Base-by-base conservation (phyloP, 2,113 vertebrate genomes). In the Apistogramma diplotaenia region DNA sequence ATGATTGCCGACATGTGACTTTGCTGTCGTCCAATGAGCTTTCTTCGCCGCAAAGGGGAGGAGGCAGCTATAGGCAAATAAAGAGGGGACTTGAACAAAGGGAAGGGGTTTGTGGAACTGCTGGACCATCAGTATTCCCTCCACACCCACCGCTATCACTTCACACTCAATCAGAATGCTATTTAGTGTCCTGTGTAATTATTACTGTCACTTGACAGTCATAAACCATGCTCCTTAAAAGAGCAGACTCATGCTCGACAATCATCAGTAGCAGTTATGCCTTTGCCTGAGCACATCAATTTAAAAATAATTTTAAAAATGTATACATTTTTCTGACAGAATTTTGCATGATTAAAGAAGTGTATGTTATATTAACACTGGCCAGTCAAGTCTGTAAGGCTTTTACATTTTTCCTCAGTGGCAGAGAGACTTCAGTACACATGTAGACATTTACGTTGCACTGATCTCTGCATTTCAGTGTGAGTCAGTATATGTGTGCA, bases 171-270 rank as follows among this genome's bases (percentile, higher is more conserved):
- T 37, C 58, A 79, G 53, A 90, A 80, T 51, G 59, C 87, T 72
- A 88, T 92, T 89, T 90, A 91, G 80, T 57, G 71, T 55, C 18
- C 61, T 84, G 83, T 90, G 91, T 94, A 95, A 95, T 95, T 95
- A 95, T 92, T 88, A 87, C 65, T 93, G 93, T 95, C 94, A 93
- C 55, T 93, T 93, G 83, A 91, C 92, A 86, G 86, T 76, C 90
- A 88, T 84, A 82, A 90, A 91, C 74, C 77, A 65, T 7, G 73
- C 86, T 77, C 81, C 85, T 81, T 80, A 77, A 90, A 93, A 84
- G 84, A 91, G 83, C 89, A 81, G 57, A 79, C 76, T 79, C 40
- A 72, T 82, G 78, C 90, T 84, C 71, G 18, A 87, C 84, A 92
- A 93, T 93, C 88, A 93, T 83, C 79, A 83, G 78, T 79, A 84